Conservation (phyloP, 1,140 invertebrate species). For the Hyphantria cunea region DNA sequence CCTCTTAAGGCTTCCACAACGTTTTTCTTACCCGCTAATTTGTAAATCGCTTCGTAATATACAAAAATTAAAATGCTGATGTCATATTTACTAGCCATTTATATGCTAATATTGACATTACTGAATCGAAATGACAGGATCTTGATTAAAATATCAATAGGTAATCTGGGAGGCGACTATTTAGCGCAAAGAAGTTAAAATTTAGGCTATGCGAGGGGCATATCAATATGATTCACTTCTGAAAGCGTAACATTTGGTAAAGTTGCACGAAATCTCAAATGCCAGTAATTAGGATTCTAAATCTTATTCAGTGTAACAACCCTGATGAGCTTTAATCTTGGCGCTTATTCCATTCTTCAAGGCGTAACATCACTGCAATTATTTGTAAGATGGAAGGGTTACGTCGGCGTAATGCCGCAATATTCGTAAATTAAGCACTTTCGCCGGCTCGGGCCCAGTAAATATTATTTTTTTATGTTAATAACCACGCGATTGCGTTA, state of each 20-base stretch:
- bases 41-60: constrained; percentile 80
- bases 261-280: constrained; percentile 36
- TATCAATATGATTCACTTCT: constrained; percentile 29
- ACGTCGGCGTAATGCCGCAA: constrained; percentile 69
- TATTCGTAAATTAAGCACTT: constrained; percentile 77
- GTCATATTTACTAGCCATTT: constrained; percentile 78
- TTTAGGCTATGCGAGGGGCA: constrained; percentile 45
- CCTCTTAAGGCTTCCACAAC: constrained; percentile 69
- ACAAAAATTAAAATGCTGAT: constrained; percentile 81
- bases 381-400: constrained; percentile 76
- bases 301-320: constrained; percentile 60
- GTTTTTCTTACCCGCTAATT: constrained; percentile 80
- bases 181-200: constrained; percentile 46
- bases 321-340: constrained; percentile 72
- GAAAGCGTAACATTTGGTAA: constrained; percentile 17
- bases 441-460: constrained; percentile 55
- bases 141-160: constrained; percentile 78
- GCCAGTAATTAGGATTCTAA: constrained; percentile 58
- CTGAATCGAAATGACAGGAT: constrained; percentile 49
- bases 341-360: constrained; percentile 69
- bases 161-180: constrained; percentile 60
- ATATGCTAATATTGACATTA: constrained; percentile 71
- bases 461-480: constrained; percentile 82
- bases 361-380: constrained; percentile 71
- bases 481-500: constrained; percentile 77